Evolutionary conservation across 2,888 invertebrate species (phyloP).

Genomic region (Bembecia ichneumoniformis): DNA sequence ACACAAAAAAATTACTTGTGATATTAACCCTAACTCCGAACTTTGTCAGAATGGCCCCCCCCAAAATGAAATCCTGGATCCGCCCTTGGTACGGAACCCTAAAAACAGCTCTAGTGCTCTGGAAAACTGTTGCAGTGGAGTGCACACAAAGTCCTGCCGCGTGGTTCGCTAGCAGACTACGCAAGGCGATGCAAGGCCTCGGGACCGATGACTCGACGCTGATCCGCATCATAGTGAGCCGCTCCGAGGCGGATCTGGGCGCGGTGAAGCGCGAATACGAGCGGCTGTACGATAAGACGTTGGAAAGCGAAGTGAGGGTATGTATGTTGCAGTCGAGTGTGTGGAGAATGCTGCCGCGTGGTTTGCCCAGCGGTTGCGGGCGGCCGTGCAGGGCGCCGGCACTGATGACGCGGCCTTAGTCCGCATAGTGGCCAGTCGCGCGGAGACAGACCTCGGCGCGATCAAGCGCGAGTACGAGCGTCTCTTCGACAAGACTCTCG

Average conservation of each 20-base stretch:
- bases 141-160: conserved; percentile 77
- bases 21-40: too few relatives aligned
- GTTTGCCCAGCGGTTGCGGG: conserved; percentile 78
- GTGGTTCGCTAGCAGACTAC: conserved; percentile 79
- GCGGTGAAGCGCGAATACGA: conserved; percentile 81
- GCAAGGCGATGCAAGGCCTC: conserved; percentile 76
- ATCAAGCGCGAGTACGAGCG: conserved; percentile 81
- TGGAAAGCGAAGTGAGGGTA: conserved; percentile 77
- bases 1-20: too few relatives aligned
- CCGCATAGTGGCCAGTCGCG: conserved; percentile 76
- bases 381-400: conserved; percentile 78
- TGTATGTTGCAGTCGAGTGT: conserved; percentile 76
- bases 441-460: conserved; percentile 78
- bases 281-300: conserved; percentile 77
- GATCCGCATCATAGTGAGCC: conserved; percentile 79
- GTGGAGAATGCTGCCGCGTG: conserved; percentile 78
- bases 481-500: conserved; percentile 77
- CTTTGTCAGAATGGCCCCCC: too few relatives aligned
- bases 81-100: too few relatives aligned
- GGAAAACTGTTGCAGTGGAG: conserved; percentile 66
- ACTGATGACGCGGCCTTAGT: conserved; percentile 80
- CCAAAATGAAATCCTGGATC: too few relatives aligned
- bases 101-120: too few relatives aligned
- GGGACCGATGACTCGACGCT: conserved; percentile 82
- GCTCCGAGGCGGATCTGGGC: conserved; percentile 79